Percentiles rank a stretch among this genome's conserved stretches.
Conservation (phyloP, 2,797 vertebrate genomes). For the Ceryle rudis region DNA sequence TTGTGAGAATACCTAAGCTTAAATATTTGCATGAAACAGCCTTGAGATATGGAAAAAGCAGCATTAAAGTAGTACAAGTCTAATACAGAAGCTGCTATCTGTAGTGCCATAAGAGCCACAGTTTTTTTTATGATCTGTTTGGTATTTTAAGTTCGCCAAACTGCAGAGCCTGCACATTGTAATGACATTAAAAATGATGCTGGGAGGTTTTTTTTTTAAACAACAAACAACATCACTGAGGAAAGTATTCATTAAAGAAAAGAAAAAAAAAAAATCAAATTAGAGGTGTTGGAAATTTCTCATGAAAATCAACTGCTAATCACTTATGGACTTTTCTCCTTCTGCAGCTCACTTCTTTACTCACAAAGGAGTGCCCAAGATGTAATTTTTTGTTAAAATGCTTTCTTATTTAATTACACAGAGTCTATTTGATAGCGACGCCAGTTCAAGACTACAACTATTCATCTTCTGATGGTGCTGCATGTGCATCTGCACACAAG, state of each 20-base stretch:
- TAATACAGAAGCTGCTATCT: slow-evolving; percentile 76
- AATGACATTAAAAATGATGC: slow-evolving; percentile 73
- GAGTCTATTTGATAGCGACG: slow-evolving; percentile 70
- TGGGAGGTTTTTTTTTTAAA: slow-evolving; percentile 78
- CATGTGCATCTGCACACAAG: slow-evolving; percentile 78
- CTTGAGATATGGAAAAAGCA: slow-evolving; percentile 52
- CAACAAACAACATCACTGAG: slow-evolving; percentile 70
- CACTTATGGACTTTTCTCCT: slow-evolving; percentile 72
- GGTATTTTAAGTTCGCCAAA: slow-evolving; percentile 71
- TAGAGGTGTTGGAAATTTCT: slow-evolving; percentile 78
- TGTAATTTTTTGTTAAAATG: slow-evolving; percentile 71
- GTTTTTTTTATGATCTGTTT: slow-evolving; percentile 58
- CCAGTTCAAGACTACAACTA: slow-evolving; percentile 75
- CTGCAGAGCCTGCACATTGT: slow-evolving; percentile 69
- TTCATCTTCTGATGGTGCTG: slow-evolving; percentile 75
- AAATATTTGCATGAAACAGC: slow-evolving; percentile 70
- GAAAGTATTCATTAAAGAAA: slow-evolving; percentile 78
- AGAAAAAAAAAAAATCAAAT: slow-evolving; percentile 59
- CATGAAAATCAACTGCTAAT: slow-evolving; percentile 75
- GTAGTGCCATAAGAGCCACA: slow-evolving; percentile 60
- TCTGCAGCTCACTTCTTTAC: slow-evolving; percentile 65
- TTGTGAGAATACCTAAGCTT: slow-evolving; percentile 68
- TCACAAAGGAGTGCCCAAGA: slow-evolving; percentile 75
- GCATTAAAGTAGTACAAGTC: slow-evolving; percentile 63
- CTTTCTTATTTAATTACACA: slow-evolving; percentile 81